phyloP scores from a whole-genome alignment of 2,797 vertebrate species.

The Lagodon rhomboides region DNA sequence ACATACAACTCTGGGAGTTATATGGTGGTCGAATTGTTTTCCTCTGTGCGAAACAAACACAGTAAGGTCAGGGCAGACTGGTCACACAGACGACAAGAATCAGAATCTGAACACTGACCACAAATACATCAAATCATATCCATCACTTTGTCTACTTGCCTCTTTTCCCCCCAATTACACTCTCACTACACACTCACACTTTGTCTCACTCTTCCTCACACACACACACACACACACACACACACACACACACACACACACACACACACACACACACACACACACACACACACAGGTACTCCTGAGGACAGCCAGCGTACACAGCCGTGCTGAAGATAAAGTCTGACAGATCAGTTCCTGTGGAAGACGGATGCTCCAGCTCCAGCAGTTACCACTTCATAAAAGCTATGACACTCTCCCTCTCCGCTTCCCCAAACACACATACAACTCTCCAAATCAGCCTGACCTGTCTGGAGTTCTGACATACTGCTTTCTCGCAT shows the following conservation, averaged over 20 bases:
- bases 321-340: conserved; percentile 65
- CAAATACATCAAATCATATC: conserved; percentile 44
- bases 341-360: conserved; percentile 82
- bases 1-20: conserved; percentile 42
- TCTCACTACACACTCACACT: conserved; percentile 2
- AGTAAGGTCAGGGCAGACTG: conserved; percentile 39
- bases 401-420: conserved; percentile 64
- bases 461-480: conserved; percentile 17
- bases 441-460: conserved; percentile 41
- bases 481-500: conserved; percentile 36
- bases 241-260: conserved; percentile 20
- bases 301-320: conserved; percentile 50
- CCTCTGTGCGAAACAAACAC: conserved; percentile 54
- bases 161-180: conserved; percentile 24
- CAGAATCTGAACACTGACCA: conserved; percentile 49
- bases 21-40: conserved; percentile 30
- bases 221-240: conserved; percentile 12
- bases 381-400: conserved; percentile 80
- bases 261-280: background rate
- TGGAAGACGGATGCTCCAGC: conserved; percentile 69
- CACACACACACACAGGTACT: conserved; percentile 36
- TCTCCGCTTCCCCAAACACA: conserved; percentile 34
- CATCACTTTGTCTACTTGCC: conserved; percentile 30
- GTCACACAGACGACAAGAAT: conserved; percentile 51
- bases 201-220: background rate